phyloP scores from a whole-genome alignment of 1,140 invertebrate species.

The Leptopilina clavipes region DNA sequence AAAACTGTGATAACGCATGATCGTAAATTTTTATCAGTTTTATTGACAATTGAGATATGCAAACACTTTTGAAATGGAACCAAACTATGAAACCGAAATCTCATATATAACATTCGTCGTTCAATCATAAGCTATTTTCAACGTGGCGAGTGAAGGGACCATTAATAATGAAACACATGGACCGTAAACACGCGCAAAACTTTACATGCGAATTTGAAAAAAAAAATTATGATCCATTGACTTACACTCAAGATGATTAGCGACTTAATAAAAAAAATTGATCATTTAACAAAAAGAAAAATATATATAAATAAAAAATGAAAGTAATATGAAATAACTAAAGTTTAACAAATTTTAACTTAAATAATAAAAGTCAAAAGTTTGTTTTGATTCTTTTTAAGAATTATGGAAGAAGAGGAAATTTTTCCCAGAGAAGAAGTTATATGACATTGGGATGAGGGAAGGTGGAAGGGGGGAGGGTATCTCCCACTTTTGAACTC shows the following conservation, averaged over 20 bases:
- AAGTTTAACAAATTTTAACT: no score
- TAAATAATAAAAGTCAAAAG: no score
- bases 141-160: not conserved
- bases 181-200: slow-evolving; percentile 11
- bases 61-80: not conserved
- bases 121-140: slow-evolving; percentile 4
- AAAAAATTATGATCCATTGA: slow-evolving; percentile 12
- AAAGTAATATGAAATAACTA: no score
- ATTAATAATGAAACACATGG: slow-evolving; percentile 31
- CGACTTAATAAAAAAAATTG: not conserved
- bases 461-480: not conserved
- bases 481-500: not conserved
- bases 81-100: not conserved
- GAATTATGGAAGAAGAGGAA: no score
- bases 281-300: no score
- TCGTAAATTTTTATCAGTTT: no score
- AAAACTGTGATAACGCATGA: no score
- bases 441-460: not conserved
- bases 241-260: slow-evolving; percentile 13
- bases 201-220: not conserved
- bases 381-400: no score
- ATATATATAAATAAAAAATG: no score
- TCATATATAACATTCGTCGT: slow-evolving; percentile 19
- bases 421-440: no score
- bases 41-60: not conserved